phyloP scores from a whole-genome alignment of 1,140 invertebrate genomes.

The Physella acuta region DNA sequence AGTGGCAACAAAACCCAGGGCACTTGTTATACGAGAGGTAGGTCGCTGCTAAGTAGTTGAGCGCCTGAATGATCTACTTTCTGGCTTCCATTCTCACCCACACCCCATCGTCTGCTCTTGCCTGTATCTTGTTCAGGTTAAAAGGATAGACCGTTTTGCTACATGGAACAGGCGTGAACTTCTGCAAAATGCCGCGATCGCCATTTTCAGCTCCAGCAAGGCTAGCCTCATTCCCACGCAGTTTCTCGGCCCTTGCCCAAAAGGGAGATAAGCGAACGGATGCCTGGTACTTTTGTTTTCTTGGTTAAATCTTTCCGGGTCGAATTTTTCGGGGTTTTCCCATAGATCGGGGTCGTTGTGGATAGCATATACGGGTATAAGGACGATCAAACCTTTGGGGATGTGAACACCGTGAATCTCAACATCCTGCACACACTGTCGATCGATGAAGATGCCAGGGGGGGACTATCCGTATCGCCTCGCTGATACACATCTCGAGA shows the following conservation, averaged over 20 bases:
- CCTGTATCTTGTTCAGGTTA: background rate
- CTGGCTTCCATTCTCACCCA: background rate
- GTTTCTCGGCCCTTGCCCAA: slow-evolving; percentile 66
- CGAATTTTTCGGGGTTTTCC: slow-evolving; percentile 71
- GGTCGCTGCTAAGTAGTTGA: too few relatives aligned
- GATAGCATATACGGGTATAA: slow-evolving; percentile 79
- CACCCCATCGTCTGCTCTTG: background rate
- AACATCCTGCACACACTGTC: background rate
- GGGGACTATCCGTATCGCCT: background rate
- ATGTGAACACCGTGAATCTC: slow-evolving; percentile 11
- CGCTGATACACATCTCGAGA: background rate
- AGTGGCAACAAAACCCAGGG: too few relatives aligned
- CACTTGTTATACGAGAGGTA: too few relatives aligned
- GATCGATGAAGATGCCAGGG: background rate
- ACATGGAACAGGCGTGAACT: slow-evolving; percentile 25
- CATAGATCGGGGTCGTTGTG: slow-evolving; percentile 75
- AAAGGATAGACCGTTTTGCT: slow-evolving; percentile 11
- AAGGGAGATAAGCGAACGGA: slow-evolving; percentile 61
- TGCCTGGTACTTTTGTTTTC: slow-evolving; percentile 27
- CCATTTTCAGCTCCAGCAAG: slow-evolving; percentile 70
- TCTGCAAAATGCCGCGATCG: slow-evolving; percentile 56
- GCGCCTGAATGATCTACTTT: too few relatives aligned
- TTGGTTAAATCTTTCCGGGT: slow-evolving; percentile 62
- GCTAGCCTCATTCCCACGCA: slow-evolving; percentile 68
- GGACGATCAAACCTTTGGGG: slow-evolving; percentile 65